Conservation (phyloP, 2,113 vertebrate species). For the Eulemur rufifrons region DNA sequence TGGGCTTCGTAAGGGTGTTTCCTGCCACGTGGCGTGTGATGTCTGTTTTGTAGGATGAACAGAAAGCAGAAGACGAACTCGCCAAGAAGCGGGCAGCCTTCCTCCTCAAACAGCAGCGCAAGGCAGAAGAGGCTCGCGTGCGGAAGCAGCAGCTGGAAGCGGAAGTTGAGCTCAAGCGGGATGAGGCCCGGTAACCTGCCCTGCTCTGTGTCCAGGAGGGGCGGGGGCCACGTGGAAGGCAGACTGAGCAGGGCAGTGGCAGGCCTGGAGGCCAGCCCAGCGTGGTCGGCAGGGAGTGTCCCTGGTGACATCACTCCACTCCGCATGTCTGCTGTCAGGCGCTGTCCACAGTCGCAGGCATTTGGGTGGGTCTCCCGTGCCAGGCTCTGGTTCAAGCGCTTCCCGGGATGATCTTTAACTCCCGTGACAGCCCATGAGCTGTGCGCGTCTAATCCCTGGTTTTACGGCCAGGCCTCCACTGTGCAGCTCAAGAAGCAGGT, state of each 20-base stretch:
- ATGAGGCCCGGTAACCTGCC: conserved; percentile 90
- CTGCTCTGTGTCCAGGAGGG: not conserved
- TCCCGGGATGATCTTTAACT: not conserved
- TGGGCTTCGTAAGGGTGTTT: not conserved
- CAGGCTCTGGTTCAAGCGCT: fast-evolving
- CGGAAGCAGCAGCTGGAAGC: conserved; percentile 93
- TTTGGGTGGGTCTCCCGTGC: not conserved
- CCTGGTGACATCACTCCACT: too few species aligned
- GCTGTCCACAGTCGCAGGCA: not conserved
- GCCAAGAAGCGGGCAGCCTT: conserved; percentile 95
- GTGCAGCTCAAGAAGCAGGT: not conserved
- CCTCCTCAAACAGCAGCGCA: conserved; percentile 96
- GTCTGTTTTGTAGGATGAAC: conserved; percentile 88
- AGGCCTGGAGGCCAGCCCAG: too few species aligned
- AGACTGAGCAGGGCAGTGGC: not conserved
- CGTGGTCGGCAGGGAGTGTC: too few species aligned
- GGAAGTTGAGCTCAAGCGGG: conserved; percentile 93
- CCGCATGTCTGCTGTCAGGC: not conserved
- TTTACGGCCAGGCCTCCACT: fast-evolving
- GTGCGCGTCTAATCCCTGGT: fast-evolving
- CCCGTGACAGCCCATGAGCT: fast-evolving
- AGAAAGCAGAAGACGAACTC: conserved; percentile 96
- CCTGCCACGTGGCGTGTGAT: not conserved
- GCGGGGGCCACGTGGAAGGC: too few species aligned
- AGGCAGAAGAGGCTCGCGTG: conserved; percentile 92